phyloP scores from a whole-genome alignment of 1,140 invertebrate genomes.

The Cataglyphis hispanica region DNA sequence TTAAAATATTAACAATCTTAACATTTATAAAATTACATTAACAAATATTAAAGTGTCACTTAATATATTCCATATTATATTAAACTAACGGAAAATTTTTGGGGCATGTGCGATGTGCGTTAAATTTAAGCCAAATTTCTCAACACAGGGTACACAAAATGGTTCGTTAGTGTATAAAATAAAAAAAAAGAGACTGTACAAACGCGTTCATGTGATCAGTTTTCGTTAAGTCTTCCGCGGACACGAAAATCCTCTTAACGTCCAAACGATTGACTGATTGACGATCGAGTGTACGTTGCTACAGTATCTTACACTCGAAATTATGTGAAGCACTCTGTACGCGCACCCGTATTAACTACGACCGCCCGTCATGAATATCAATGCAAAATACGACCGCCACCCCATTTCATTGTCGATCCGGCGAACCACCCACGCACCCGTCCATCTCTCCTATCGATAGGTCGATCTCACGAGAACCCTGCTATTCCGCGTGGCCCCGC shows the following conservation, averaged over 20 bases:
- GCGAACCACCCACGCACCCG: slow-evolving; percentile 14
- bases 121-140: no score
- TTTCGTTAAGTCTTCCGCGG: slow-evolving; percentile 38
- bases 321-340: slow-evolving; percentile 28
- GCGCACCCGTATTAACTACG: slow-evolving; percentile 29
- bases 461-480: slow-evolving; percentile 31
- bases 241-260: slow-evolving; percentile 41
- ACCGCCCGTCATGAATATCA: slow-evolving; percentile 53
- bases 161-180: neutral
- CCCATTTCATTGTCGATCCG: slow-evolving; percentile 22
- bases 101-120: no score
- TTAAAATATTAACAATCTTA: no score
- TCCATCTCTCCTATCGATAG: slow-evolving; percentile 53
- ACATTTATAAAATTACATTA: no score
- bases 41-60: no score
- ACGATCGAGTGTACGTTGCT: neutral
- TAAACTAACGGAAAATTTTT: no score
- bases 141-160: no score
- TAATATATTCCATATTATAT: no score
- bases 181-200: neutral
- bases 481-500: slow-evolving; percentile 34
- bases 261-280: slow-evolving; percentile 5
- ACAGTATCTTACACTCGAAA: slow-evolving; percentile 19
- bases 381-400: slow-evolving; percentile 43
- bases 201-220: neutral